Evolutionary conservation across 2,113 vertebrate genomes (phyloP).

Genomic region (Andinoacara biseriatus): DNA sequence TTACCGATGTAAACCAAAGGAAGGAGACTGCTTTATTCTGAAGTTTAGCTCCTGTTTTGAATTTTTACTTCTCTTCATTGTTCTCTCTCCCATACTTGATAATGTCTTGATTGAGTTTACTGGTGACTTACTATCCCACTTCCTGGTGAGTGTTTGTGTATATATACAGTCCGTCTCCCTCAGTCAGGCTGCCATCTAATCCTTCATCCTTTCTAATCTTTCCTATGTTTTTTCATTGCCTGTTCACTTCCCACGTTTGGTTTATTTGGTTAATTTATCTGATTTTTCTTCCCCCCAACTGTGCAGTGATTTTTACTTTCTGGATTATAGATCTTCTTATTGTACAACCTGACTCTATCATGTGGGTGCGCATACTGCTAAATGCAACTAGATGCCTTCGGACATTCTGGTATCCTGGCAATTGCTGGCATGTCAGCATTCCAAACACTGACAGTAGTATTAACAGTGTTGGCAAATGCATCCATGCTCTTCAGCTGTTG

Average conservation of each 20-base stretch:
- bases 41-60: background rate
- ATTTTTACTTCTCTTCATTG: background rate
- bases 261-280: no score
- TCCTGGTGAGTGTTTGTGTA: background rate
- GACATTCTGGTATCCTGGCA: background rate
- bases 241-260: no score
- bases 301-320: no score
- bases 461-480: background rate
- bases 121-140: background rate
- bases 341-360: background rate
- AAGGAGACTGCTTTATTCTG: background rate
- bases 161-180: background rate
- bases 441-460: background rate
- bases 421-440: background rate
- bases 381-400: background rate
- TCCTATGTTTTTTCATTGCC: no score
- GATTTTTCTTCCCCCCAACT: no score
- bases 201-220: background rate
- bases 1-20: background rate
- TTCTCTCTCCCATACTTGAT: background rate
- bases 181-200: background rate
- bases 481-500: background rate
- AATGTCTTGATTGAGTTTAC: background rate
- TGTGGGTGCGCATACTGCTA: background rate
- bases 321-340: background rate